phyloP scores from a whole-genome alignment of 2,888 invertebrate species.

The Limnephilus auricula region DNA sequence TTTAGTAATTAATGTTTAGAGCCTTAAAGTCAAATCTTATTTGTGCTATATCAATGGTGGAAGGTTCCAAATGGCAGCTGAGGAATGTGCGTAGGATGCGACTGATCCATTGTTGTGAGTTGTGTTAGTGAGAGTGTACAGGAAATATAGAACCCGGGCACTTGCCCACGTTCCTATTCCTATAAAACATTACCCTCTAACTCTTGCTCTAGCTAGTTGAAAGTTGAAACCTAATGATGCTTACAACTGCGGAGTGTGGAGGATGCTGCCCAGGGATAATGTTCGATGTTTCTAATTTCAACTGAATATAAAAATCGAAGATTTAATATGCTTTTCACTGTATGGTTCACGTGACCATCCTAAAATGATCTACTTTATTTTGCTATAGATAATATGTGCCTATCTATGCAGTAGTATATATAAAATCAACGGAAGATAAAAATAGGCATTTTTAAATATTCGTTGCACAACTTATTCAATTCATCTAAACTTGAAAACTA shows the following conservation, averaged over 20 bases:
- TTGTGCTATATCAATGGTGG: background rate
- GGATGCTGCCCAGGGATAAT: background rate
- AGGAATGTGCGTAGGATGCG: slow-evolving; percentile 31
- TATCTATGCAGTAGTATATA: no score
- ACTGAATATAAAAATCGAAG: no score
- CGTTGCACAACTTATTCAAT: no score
- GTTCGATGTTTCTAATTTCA: background rate
- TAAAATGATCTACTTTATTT: no score
- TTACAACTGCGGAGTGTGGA: background rate
- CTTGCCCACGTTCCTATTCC: slow-evolving; percentile 20
- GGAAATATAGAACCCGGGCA: background rate
- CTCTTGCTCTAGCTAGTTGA: background rate
- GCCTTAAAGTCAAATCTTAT: background rate
- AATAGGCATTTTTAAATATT: no score
- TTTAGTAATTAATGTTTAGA: background rate
- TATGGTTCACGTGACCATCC: no score
- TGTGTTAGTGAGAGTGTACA: background rate
- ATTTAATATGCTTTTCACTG: no score
- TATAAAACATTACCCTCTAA: slow-evolving; percentile 5
- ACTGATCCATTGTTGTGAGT: slow-evolving; percentile 20
- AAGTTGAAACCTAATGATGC: background rate
- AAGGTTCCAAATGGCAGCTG: background rate
- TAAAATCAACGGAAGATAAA: no score
- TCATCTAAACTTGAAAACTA: no score
- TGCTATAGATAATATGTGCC: no score